Evolutionary conservation across 2,113 vertebrate genomes (phyloP).

Genomic region (Zeus faber): DNA sequence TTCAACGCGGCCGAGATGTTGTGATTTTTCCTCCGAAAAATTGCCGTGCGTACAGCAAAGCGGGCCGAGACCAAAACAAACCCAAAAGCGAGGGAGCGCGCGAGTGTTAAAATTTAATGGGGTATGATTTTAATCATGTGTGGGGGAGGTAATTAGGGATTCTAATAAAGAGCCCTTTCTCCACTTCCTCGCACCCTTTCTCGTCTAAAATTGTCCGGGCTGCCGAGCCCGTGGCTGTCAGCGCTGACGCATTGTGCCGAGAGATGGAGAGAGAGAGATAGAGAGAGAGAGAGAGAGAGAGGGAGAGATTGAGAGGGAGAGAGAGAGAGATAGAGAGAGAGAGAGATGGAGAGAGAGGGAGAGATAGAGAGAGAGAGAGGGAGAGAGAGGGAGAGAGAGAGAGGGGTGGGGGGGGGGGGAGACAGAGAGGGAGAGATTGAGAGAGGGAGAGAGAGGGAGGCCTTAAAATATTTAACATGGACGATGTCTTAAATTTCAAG

Average conservation of each 20-base stretch:
- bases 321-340: too few relatives aligned
- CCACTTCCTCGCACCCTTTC: conserved; percentile 55
- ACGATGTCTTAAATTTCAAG: conserved; percentile 66
- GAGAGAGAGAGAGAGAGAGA: too few relatives aligned
- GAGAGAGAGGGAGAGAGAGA: too few relatives aligned
- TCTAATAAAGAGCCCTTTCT: conserved; percentile 72
- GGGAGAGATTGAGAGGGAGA: too few relatives aligned
- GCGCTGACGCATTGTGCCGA: conserved; percentile 68
- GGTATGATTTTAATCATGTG: conserved; percentile 68
- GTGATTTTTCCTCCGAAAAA: conserved; percentile 27
- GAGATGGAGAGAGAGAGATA: too few relatives aligned
- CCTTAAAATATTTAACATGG: conserved; percentile 77
- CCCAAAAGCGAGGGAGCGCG: conserved; percentile 28
- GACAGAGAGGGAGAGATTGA: too few relatives aligned
- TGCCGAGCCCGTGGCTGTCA: conserved; percentile 62
- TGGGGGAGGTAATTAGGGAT: conserved; percentile 73
- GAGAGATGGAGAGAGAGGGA: too few relatives aligned
- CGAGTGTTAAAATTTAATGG: conserved; percentile 63
- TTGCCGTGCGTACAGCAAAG: background rate
- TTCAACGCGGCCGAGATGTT: conserved; percentile 24
- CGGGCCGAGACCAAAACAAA: conserved; percentile 15
- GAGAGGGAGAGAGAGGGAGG: conserved; percentile 60
- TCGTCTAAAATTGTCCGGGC: conserved; percentile 72
- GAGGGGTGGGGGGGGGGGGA: too few relatives aligned
- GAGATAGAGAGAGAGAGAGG: too few relatives aligned